phyloP scores from a whole-genome alignment of 1,140 invertebrate genomes.

The Dolichoris vasculosae region DNA sequence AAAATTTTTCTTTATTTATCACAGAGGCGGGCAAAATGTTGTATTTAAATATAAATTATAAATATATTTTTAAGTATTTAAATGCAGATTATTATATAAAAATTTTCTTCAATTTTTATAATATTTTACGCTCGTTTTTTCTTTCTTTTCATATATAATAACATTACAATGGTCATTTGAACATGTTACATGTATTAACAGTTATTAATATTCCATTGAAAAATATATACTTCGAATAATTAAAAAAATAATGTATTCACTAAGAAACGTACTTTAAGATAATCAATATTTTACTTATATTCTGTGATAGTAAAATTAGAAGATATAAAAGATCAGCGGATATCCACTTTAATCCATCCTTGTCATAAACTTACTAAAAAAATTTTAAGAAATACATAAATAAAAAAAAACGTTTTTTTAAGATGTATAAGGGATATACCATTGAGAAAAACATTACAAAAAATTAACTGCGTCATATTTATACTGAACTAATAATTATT shows the following conservation, averaged over 20 bases:
- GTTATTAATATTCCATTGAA: neutral
- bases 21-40: constrained; percentile 54
- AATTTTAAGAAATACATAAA: neutral
- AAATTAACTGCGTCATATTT: neutral
- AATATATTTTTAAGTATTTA: constrained; percentile 43
- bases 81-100: constrained; percentile 37
- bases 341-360: neutral
- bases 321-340: neutral
- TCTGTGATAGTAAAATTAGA: neutral
- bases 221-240: neutral
- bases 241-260: constrained; percentile 11
- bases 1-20: constrained; percentile 61
- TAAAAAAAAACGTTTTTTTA: neutral
- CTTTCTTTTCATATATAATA: neutral
- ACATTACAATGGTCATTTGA: constrained; percentile 52
- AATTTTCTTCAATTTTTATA: constrained; percentile 8
- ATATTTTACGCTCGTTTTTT: neutral
- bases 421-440: neutral
- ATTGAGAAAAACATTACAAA: neutral
- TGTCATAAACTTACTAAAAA: neutral
- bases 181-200: constrained; percentile 1
- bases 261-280: neutral
- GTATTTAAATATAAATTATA: constrained; percentile 37
- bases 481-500: neutral
- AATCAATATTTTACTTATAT: neutral